Evolutionary conservation across 2,797 vertebrate genomes (phyloP).

Genomic region (Oreochromis mossambicus): DNA sequence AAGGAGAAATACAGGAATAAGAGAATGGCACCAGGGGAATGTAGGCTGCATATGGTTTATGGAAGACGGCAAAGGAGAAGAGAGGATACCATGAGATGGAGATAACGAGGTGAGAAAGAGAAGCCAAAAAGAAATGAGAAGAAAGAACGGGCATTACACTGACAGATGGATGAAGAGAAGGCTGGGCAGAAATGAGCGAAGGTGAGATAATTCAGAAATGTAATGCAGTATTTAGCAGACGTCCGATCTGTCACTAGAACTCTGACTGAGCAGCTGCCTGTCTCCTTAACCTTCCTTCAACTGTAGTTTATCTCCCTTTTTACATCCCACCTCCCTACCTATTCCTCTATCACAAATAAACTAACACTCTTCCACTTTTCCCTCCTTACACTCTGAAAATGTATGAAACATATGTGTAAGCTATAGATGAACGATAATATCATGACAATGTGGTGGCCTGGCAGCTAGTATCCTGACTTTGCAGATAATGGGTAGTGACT

Average conservation of each 20-base stretch:
- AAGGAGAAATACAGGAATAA: not conserved
- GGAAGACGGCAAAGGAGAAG: not conserved
- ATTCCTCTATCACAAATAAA: not conserved
- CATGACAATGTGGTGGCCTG: not conserved
- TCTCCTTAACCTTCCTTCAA: conserved; percentile 4
- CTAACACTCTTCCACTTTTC: not conserved
- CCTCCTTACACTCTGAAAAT: not conserved
- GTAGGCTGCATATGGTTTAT: not conserved
- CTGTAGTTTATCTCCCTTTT: not conserved
- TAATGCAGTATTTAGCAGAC: conserved; percentile 24
- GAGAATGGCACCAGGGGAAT: not conserved
- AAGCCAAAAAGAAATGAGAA: not conserved
- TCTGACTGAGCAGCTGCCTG: not conserved
- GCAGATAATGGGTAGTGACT: not conserved
- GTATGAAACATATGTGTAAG: not conserved
- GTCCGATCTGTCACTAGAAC: conserved; percentile 4
- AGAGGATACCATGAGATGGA: conserved; percentile 4
- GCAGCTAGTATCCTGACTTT: not conserved
- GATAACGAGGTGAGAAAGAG: not conserved
- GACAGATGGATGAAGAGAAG: conserved; percentile 4
- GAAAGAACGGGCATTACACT: not conserved
- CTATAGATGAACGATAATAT: not conserved
- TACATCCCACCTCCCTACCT: not conserved
- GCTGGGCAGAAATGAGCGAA: not conserved
- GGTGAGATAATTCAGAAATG: conserved; percentile 2